Base-by-base conservation (phyloP, 2,113 vertebrate genomes). In the Copsychus sechellarum region DNA sequence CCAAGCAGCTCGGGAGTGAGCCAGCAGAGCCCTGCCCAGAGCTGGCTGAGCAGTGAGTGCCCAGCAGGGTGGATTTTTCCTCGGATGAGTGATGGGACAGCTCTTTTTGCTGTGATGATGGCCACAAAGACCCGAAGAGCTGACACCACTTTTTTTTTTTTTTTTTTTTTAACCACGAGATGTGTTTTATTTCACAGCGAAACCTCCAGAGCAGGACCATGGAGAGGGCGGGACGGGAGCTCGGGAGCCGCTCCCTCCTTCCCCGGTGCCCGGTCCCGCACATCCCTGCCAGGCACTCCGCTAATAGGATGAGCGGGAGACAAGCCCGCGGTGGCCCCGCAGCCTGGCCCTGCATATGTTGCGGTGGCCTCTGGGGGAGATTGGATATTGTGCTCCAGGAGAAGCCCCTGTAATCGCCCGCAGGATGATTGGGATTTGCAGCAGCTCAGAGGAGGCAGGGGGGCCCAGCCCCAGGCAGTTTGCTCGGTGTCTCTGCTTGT, bases 341-440 rank as follows among this genome's bases (percentile, higher is more conserved):
- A 87, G 33, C 73, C 47, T 2, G 15, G 53, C 76, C 86, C 86
- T 12, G 64, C 88, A 73, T 78, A 83, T 88, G 91, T 58, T 77
- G 58, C 0, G 1, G 28, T 77, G 92, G 92, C 82, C 88, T 65
- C 71, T 19, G 80, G 48, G 80, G 65, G 42, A 86, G 65, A 66
- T 34, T 25, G 91, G 89, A 60, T 77, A 45, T 91, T 86, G 89
- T 82, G 82, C 84, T 80, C 7, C 51, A 56, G 83, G 66, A 94
- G 88, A 92, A 96, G 80, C 51, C 72, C 69, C 92, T 86, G 88
- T 97, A 96, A 96, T 95, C 71, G 1, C 62, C 79, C 47, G 4
- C 50, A 15, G 92, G 90, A 96, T 95, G 93, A 87, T 34, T 87
- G 93, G 84, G 93, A 95, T 96, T 95, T 95, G 94, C 70, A 14